phyloP scores from a whole-genome alignment of 2,888 invertebrate genomes.

The Dendrolimus houi region DNA sequence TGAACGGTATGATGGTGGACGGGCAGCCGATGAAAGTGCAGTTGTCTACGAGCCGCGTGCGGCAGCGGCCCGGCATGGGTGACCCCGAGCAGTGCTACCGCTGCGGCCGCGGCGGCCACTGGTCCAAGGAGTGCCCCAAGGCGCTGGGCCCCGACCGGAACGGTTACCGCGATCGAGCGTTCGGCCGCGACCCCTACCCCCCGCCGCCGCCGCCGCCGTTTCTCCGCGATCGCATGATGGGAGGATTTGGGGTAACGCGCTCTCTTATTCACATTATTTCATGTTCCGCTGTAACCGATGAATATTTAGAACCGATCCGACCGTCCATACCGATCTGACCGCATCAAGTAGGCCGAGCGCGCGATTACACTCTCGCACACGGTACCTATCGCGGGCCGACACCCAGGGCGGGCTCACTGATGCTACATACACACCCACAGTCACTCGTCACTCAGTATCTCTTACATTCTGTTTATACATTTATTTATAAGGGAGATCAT shows the following conservation, averaged over 20 bases:
- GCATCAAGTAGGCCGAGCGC: slow-evolving; percentile 60
- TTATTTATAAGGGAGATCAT: neutral
- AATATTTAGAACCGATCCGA: slow-evolving; percentile 22
- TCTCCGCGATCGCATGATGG: slow-evolving; percentile 94
- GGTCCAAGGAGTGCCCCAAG: slow-evolving; percentile 97
- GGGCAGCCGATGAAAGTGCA: slow-evolving; percentile 96
- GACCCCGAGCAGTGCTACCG: slow-evolving; percentile 97
- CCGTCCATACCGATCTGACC: slow-evolving; percentile 27
- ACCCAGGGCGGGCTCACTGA: slow-evolving; percentile 40
- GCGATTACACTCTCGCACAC: slow-evolving; percentile 48
- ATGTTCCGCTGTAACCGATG: slow-evolving; percentile 4
- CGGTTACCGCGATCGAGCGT: slow-evolving; percentile 91
- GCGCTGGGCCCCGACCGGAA: slow-evolving; percentile 87
- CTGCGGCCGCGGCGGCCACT: slow-evolving; percentile 96
- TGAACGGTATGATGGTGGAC: slow-evolving; percentile 94
- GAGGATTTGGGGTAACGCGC: slow-evolving; percentile 88
- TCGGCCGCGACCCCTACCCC: slow-evolving; percentile 92
- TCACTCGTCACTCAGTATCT: neutral
- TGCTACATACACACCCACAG: slow-evolving; percentile 30
- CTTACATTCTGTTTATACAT: neutral
- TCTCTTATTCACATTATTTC: slow-evolving; percentile 37
- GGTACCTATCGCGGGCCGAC: slow-evolving; percentile 44
- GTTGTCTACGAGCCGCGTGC: slow-evolving; percentile 93
- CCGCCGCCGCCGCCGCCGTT: slow-evolving; percentile 94
- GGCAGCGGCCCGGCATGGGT: slow-evolving; percentile 97